Evolutionary conservation across 2,113 vertebrate species (phyloP).

Genomic region (Lasiurus borealis): DNA sequence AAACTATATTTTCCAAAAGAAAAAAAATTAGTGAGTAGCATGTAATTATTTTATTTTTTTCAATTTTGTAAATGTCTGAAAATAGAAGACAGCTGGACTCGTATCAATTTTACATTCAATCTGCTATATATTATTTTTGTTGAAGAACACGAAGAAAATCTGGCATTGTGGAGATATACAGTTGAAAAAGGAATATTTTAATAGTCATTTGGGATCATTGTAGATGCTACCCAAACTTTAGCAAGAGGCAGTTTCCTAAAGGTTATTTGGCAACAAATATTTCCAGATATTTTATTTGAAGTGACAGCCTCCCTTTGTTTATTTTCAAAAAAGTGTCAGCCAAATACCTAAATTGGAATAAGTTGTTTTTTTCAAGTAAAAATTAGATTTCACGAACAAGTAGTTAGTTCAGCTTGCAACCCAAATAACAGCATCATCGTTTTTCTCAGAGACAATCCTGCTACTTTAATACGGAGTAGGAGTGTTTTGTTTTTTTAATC

Average conservation of each 20-base stretch:
- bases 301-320: not conserved
- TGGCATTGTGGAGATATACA: not conserved
- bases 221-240: not conserved
- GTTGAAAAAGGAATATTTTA: slow-evolving; percentile 10
- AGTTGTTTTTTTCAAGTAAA: slow-evolving; percentile 51
- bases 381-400: slow-evolving; percentile 1
- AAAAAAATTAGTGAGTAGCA: not conserved
- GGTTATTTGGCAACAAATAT: slow-evolving; percentile 9
- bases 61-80: not conserved
- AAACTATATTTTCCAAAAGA: slow-evolving; percentile 16
- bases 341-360: slow-evolving; percentile 33
- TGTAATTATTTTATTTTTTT: not conserved
- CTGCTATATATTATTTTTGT: not conserved
- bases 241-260: slow-evolving; percentile 18
- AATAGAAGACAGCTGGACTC: not conserved
- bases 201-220: not conserved
- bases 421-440: not conserved
- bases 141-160: not conserved
- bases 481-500: not conserved
- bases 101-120: not conserved
- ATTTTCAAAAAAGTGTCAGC: slow-evolving; percentile 20
- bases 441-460: not conserved
- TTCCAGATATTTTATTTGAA: slow-evolving; percentile 20
- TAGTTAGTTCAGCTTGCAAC: slow-evolving; percentile 6
- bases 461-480: not conserved